These are phyloP conservation scores for Rhinichthys klamathensis DNA, from an alignment of 2,113 vertebrate genomes.

Conservation along the genomic window DNA sequence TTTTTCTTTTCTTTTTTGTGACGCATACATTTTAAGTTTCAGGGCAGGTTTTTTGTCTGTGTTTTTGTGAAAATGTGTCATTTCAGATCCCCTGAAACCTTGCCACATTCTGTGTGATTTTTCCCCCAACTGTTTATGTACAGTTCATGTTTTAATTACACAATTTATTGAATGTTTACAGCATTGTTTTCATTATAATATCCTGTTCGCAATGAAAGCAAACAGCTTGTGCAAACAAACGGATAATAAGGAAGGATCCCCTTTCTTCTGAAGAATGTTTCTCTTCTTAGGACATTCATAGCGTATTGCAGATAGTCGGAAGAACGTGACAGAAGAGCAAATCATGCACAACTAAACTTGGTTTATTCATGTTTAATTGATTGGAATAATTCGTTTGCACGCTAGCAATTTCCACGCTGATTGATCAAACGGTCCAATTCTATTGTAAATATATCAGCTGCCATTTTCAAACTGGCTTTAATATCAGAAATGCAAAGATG, in stretches of 20 bases:
- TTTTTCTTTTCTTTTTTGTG: slow-evolving; percentile 48
- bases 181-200: not conserved
- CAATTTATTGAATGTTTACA: slow-evolving; percentile 21
- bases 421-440: slow-evolving; percentile 30
- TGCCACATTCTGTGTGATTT: not conserved
- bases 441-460: slow-evolving; percentile 43
- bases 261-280: not conserved
- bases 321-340: slow-evolving; percentile 11
- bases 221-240: not conserved
- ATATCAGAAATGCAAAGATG: slow-evolving; percentile 7
- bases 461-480: slow-evolving; percentile 25
- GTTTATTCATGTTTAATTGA: slow-evolving; percentile 26
- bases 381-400: not conserved
- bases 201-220: not conserved
- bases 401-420: slow-evolving; percentile 30
- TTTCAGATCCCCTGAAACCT: not conserved
- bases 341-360: slow-evolving; percentile 13
- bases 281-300: not conserved
- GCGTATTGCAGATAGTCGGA: not conserved
- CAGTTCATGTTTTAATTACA: slow-evolving; percentile 4
- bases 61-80: slow-evolving; percentile 1
- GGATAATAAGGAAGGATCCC: not conserved
- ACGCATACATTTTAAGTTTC: slow-evolving; percentile 49
- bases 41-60: not conserved
- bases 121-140: not conserved